Conservation (phyloP, 2,888 invertebrate genomes). For the Lasius fuliginosus region DNA sequence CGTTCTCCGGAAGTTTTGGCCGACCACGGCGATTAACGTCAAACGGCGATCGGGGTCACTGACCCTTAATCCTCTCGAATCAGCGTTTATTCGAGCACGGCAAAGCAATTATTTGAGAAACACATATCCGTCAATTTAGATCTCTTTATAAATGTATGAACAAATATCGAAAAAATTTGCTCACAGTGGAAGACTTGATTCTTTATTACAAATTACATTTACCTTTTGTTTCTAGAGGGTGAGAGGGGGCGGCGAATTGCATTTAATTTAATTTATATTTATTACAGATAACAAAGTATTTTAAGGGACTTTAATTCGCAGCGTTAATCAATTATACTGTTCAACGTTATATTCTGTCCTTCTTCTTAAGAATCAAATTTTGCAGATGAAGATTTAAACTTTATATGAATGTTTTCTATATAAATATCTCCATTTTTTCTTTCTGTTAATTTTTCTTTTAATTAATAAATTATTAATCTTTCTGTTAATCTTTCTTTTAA, state of each 20-base stretch:
- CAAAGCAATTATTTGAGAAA: background rate
- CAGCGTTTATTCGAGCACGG: background rate
- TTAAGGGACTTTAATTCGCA: background rate
- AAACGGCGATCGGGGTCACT: constrained; percentile 66
- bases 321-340: background rate
- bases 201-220: background rate
- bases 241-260: background rate
- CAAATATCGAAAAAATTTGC: background rate
- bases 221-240: background rate
- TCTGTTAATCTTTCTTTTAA: background rate
- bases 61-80: constrained; percentile 57
- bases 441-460: background rate
- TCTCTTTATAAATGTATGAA: background rate
- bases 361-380: background rate
- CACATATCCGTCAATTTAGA: background rate
- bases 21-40: constrained; percentile 70
- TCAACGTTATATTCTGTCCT: background rate
- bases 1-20: constrained; percentile 71
- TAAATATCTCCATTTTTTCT: background rate
- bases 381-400: background rate
- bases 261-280: background rate
- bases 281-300: background rate
- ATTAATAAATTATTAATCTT: too few species aligned
- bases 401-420: background rate
- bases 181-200: background rate